Evolutionary conservation across 2,888 invertebrate species (phyloP).

Genomic region (Odontocolon sp.): DNA sequence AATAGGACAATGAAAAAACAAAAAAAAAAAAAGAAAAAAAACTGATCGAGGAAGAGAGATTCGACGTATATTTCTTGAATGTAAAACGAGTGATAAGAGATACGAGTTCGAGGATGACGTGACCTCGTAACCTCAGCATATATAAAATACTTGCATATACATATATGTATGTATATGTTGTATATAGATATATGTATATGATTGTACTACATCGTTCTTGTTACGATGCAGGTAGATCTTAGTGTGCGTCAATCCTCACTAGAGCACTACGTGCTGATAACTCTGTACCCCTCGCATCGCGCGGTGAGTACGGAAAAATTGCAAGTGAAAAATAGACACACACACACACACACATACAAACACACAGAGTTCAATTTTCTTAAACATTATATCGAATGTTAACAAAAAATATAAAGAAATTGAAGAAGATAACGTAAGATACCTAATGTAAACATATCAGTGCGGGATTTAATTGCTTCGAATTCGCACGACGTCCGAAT

Average conservation of each 20-base stretch:
- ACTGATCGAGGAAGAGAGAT: background rate
- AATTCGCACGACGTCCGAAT: slow-evolving; percentile 1
- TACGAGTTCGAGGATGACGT: too few relatives aligned
- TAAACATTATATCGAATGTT: background rate
- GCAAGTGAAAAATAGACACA: background rate
- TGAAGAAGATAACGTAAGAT: slow-evolving; percentile 24
- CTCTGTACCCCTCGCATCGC: background rate
- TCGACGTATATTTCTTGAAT: slow-evolving; percentile 18
- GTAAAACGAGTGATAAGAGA: background rate
- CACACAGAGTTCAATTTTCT: background rate
- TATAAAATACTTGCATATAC: slow-evolving; percentile 14
- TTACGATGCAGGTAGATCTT: background rate
- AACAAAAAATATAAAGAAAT: slow-evolving; percentile 8
- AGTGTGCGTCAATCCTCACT: background rate
- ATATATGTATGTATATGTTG: too few relatives aligned
- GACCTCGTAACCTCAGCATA: background rate
- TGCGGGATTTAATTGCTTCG: slow-evolving; percentile 9
- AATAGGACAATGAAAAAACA: background rate
- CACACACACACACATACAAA: background rate
- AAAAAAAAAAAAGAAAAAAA: background rate
- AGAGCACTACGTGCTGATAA: background rate
- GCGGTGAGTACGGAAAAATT: background rate
- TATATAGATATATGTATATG: slow-evolving; percentile 11
- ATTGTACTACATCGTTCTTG: slow-evolving; percentile 14
- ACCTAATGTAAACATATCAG: too few relatives aligned